Conservation (phyloP, 2,888 invertebrate genomes). For the Dynastes maya region DNA sequence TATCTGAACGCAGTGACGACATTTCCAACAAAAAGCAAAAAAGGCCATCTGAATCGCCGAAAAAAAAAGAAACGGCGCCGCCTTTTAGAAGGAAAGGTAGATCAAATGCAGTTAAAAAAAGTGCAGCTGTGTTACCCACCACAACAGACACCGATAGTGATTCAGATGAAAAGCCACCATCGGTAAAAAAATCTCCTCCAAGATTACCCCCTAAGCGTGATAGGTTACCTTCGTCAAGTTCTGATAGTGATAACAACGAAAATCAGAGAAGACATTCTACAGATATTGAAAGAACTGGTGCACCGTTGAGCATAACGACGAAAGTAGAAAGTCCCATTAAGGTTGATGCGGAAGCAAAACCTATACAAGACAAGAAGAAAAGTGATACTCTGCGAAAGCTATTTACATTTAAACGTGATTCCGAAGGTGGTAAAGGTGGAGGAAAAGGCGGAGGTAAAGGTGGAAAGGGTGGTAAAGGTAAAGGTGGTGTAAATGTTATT, state of each 20-base stretch:
- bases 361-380: constrained; percentile 80
- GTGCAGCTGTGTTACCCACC: constrained; percentile 62
- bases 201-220: constrained; percentile 52
- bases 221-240: constrained; percentile 57
- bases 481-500: constrained; percentile 79
- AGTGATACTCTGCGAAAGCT: constrained; percentile 80
- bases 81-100: constrained; percentile 68
- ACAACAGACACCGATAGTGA: constrained; percentile 69
- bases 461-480: constrained; percentile 76
- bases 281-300: constrained; percentile 56
- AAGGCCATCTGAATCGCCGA: constrained; percentile 59
- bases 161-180: constrained; percentile 65
- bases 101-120: constrained; percentile 66
- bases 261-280: constrained; percentile 55
- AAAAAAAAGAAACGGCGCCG: constrained; percentile 63
- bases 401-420: constrained; percentile 75
- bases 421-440: constrained; percentile 79
- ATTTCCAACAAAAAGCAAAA: constrained; percentile 57
- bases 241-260: constrained; percentile 58
- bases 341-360: constrained; percentile 70
- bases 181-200: constrained; percentile 54
- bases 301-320: background rate
- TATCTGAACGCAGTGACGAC: constrained; percentile 47
- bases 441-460: constrained; percentile 81
- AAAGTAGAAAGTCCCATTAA: constrained; percentile 64